Evolutionary conservation across 1,140 invertebrate genomes (phyloP).

Genomic region (Drosophila pallidifrons): DNA sequence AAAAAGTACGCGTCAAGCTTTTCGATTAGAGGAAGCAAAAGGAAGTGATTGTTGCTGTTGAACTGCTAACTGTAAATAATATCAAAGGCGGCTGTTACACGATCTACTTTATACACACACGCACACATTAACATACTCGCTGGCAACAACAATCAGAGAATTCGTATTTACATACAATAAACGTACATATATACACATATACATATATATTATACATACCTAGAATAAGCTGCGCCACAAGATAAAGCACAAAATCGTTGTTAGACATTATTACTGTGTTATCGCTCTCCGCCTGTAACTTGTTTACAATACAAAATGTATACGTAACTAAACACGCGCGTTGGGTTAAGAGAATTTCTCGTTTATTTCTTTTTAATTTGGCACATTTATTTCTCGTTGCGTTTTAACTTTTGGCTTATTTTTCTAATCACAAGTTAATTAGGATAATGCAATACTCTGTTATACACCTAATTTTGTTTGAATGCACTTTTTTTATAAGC

Average conservation of each 20-base stretch:
- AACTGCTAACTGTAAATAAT: slow-evolving; percentile 13
- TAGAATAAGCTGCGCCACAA: slow-evolving; percentile 67
- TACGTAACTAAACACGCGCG: slow-evolving; percentile 65
- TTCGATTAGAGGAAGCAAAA: slow-evolving; percentile 16
- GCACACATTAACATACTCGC: slow-evolving; percentile 18
- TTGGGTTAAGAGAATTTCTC: slow-evolving; percentile 28
- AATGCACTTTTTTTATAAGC: slow-evolving; percentile 31
- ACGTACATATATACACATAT: background rate
- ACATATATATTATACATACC: slow-evolving; percentile 59
- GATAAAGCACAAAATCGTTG: slow-evolving; percentile 67
- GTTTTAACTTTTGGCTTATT: slow-evolving; percentile 45
- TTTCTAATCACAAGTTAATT: slow-evolving; percentile 30
- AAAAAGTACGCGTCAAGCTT: slow-evolving; percentile 34
- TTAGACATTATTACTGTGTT: slow-evolving; percentile 65
- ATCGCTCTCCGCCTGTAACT: slow-evolving; percentile 54
- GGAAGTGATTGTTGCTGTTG: background rate
- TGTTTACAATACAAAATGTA: slow-evolving; percentile 67
- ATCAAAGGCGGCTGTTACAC: background rate
- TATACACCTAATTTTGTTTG: background rate
- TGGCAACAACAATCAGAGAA: slow-evolving; percentile 2
- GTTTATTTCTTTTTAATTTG: slow-evolving; percentile 31
- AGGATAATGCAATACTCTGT: slow-evolving; percentile 20
- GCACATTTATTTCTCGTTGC: slow-evolving; percentile 34
- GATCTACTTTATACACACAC: slow-evolving; percentile 24
- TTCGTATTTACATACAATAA: slow-evolving; percentile 1